Percentiles rank a stretch among this genome's conserved stretches.
phyloP scores from a whole-genome alignment of 2,888 invertebrate genomes.

The Shargacucullia verbasci region DNA sequence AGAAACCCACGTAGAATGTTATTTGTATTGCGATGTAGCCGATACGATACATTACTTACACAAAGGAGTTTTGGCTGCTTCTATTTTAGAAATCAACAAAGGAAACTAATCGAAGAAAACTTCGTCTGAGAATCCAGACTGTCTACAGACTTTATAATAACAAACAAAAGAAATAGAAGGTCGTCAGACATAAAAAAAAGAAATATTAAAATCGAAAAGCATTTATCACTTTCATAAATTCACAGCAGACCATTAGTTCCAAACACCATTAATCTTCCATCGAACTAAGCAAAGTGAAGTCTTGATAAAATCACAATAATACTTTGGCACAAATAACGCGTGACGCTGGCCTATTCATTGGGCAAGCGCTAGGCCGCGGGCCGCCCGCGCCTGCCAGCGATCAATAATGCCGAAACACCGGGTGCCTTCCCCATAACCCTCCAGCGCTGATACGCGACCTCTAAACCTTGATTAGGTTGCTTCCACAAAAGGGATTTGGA shows the following conservation, averaged over 20 bases:
- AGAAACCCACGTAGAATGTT: slow-evolving; percentile 28
- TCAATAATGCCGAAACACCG: slow-evolving; percentile 56
- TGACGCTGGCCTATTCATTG: slow-evolving; percentile 51
- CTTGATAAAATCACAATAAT: slow-evolving; percentile 56
- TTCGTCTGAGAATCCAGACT: slow-evolving; percentile 18
- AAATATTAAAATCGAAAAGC: slow-evolving; percentile 23
- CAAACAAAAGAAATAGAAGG: slow-evolving; percentile 6
- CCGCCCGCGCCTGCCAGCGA: slow-evolving; percentile 25
- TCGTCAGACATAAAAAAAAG: slow-evolving; percentile 1
- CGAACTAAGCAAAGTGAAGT: slow-evolving; percentile 49
- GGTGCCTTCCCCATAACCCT: slow-evolving; percentile 55
- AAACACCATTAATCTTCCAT: slow-evolving; percentile 49
- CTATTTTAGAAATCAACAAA: no score
- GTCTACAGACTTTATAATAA: no score
- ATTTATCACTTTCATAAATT: slow-evolving; percentile 28
- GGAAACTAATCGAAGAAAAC: slow-evolving; percentile 10
- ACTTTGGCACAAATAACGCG: slow-evolving; percentile 50
- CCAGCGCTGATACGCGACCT: slow-evolving; percentile 46
- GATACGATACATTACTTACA: slow-evolving; percentile 36
- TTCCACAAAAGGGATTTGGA: slow-evolving; percentile 43
- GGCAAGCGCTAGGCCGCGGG: slow-evolving; percentile 42
- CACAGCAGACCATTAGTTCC: slow-evolving; percentile 21
- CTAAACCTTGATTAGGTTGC: slow-evolving; percentile 53
- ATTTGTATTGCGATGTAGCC: slow-evolving; percentile 28
- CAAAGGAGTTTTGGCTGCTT: background rate